A percentile compares a stretch with the other conserved stretches of the same genome.
Conservation (phyloP, 2,888 invertebrate species). For the Scaeva pyrastri region DNA sequence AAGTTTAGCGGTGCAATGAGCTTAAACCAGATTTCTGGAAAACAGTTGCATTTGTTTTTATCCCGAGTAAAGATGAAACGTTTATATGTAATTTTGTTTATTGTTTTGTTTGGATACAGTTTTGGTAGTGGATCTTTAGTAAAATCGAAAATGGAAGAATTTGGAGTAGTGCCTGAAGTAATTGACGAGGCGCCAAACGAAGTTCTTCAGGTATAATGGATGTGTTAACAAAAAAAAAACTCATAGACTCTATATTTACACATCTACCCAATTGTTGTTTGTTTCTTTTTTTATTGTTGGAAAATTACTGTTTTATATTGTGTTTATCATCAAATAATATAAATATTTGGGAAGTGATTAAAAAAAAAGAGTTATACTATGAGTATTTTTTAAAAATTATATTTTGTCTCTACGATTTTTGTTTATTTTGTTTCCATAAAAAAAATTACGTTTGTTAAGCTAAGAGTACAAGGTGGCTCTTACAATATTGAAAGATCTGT, state of each 20-base stretch:
- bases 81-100: background rate
- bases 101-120: conserved; percentile 10
- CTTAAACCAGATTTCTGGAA: background rate
- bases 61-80: background rate
- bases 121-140: background rate
- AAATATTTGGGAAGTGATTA: background rate
- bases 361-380: background rate
- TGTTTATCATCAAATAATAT: background rate
- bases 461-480: too few relatives aligned
- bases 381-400: too few relatives aligned
- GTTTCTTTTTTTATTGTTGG: too few relatives aligned
- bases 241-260: background rate
- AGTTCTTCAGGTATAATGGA: conserved; percentile 46
- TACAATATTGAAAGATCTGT: too few relatives aligned
- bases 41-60: background rate
- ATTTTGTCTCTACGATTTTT: too few relatives aligned
- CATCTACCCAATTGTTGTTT: too few relatives aligned
- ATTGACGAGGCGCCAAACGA: conserved; percentile 86
- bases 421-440: too few relatives aligned
- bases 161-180: conserved; percentile 91
- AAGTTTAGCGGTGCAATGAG: background rate
- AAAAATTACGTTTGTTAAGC: too few relatives aligned
- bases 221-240: background rate
- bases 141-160: conserved; percentile 78
- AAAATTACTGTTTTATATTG: background rate